phyloP scores from a whole-genome alignment of 2,113 vertebrate species.

The Hepsetus odoe region DNA sequence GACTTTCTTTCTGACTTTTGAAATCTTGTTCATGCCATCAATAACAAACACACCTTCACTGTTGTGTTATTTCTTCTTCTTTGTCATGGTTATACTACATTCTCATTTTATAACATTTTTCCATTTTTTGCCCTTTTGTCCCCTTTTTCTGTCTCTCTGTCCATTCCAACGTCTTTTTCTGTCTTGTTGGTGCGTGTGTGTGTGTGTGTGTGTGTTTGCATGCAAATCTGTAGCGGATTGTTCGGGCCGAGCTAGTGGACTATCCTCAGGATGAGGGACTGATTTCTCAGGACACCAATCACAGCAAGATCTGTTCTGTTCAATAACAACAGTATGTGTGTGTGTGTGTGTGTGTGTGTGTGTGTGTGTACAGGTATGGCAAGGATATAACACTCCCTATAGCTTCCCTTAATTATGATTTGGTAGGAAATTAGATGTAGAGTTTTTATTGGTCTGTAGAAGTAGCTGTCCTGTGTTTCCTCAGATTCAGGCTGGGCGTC shows the following conservation, averaged over 20 bases:
- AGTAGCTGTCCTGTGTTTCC: too few species aligned
- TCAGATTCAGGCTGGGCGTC: too few species aligned
- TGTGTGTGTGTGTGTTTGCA: conserved; percentile 8
- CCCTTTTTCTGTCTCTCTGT: conserved; percentile 51
- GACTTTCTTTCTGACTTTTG: too few species aligned
- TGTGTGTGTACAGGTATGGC: too few species aligned
- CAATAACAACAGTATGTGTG: conserved; percentile 77
- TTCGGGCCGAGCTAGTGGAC: conserved; percentile 94
- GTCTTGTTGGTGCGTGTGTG: conserved; percentile 31
- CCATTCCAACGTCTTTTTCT: conserved; percentile 59
- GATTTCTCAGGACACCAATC: conserved; percentile 75
- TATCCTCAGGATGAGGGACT: conserved; percentile 89
- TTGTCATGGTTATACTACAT: conserved; percentile 28
- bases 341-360: background rate
- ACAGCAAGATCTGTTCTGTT: conserved; percentile 92
- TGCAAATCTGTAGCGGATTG: conserved; percentile 82
- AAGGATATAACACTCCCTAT: too few species aligned
- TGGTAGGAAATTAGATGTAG: too few species aligned
- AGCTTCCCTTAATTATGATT: too few species aligned
- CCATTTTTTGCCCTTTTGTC: conserved; percentile 16
- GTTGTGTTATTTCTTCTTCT: background rate
- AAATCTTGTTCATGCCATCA: too few species aligned
- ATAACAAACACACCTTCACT: background rate
- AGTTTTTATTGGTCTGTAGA: too few species aligned
- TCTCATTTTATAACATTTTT: conserved; percentile 4